These are phyloP conservation scores for Antigone vipio DNA, from an alignment of 2,113 vertebrate species.

Conservation along the genomic window DNA sequence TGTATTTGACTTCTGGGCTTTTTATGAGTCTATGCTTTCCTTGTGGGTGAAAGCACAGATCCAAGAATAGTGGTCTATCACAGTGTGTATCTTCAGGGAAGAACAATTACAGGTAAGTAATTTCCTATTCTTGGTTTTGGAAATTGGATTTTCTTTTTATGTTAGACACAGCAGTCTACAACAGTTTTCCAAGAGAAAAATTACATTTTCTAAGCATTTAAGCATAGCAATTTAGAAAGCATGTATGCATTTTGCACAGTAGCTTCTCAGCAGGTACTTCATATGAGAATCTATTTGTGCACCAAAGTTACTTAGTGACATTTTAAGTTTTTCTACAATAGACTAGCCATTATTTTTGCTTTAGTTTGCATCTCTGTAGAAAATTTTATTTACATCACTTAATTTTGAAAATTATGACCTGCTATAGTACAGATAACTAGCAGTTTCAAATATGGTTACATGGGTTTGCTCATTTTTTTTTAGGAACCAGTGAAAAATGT, in stretches of 20 bases:
- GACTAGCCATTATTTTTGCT: neutral
- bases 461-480: neutral
- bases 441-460: neutral
- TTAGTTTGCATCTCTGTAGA: neutral
- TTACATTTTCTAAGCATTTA: neutral
- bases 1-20: neutral
- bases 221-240: neutral
- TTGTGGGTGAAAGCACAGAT: constrained; percentile 11
- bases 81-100: neutral
- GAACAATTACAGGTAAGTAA: constrained; percentile 16
- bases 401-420: neutral
- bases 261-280: neutral
- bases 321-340: neutral
- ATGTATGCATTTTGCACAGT: neutral
- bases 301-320: neutral
- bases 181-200: neutral
- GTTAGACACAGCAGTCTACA: neutral
- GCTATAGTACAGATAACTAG: neutral
- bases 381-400: neutral
- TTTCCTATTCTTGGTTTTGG: constrained; percentile 9
- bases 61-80: neutral
- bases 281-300: neutral
- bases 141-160: constrained; percentile 40
- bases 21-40: neutral
- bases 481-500: neutral